phyloP scores from a whole-genome alignment of 2,797 vertebrate genomes.

The Gymnoscopelus braueri region DNA sequence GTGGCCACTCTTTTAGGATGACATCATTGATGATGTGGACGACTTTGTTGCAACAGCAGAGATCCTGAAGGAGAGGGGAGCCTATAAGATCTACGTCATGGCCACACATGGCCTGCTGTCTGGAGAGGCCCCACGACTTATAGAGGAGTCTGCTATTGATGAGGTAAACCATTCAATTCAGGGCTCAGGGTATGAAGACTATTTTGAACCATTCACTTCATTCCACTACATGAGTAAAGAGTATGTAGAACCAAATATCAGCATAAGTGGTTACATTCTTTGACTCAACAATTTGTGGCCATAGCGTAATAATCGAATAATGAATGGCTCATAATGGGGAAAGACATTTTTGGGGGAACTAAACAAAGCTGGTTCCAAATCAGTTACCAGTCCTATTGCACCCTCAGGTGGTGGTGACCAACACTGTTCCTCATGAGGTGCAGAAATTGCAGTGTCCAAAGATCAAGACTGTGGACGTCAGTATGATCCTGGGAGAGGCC shows the following conservation, averaged over 20 bases:
- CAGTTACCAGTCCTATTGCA: conserved; percentile 2
- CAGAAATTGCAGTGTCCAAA: conserved; percentile 97
- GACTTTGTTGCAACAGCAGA: conserved; percentile 96
- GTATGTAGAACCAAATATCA: too few relatives aligned
- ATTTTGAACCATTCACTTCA: too few relatives aligned
- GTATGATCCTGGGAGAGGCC: conserved; percentile 93
- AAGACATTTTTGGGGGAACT: too few relatives aligned
- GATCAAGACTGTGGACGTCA: conserved; percentile 97
- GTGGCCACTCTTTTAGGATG: conserved; percentile 82
- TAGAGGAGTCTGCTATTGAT: conserved; percentile 95
- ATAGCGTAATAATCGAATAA: too few relatives aligned
- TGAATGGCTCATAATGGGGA: too few relatives aligned
- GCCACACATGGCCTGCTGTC: conserved; percentile 96
- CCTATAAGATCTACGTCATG: conserved; percentile 98
- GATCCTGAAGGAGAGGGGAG: conserved; percentile 95
- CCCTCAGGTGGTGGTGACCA: conserved; percentile 93
- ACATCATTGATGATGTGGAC: conserved; percentile 96
- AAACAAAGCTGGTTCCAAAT: neutral
- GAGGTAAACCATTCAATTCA: conserved; percentile 79
- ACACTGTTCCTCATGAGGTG: conserved; percentile 93
- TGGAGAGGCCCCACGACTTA: conserved; percentile 92
- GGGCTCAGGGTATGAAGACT: too few relatives aligned
- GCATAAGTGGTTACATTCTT: too few relatives aligned
- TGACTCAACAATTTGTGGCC: too few relatives aligned
- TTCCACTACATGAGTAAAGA: too few relatives aligned